Evolutionary conservation across 2,113 vertebrate species (phyloP).

Genomic region (Seriola quinqueradiata): DNA sequence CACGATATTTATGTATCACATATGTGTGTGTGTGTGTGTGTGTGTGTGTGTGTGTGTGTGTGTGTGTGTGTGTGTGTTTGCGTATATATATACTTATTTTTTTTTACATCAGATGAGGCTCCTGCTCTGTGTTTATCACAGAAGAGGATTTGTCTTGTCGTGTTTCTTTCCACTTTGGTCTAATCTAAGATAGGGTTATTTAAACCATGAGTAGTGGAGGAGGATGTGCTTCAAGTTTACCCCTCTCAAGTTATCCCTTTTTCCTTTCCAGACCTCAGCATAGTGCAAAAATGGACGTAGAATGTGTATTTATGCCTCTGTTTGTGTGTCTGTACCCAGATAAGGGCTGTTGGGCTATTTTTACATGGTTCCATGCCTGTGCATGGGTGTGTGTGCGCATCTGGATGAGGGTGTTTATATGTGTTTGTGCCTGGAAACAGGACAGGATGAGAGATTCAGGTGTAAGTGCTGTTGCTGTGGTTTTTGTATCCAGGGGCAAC

Average conservation of each 20-base stretch:
- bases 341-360: constrained; percentile 25
- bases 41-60: too few relatives aligned
- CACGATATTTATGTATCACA: too few relatives aligned
- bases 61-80: too few relatives aligned
- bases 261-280: not conserved
- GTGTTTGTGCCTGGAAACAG: constrained; percentile 27
- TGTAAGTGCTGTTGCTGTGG: constrained; percentile 26
- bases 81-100: not conserved
- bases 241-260: not conserved
- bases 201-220: not conserved
- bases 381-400: constrained; percentile 10
- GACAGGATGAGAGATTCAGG: constrained; percentile 10
- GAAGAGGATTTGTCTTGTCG: not conserved
- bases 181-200: not conserved
- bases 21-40: too few relatives aligned
- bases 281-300: not conserved
- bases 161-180: not conserved
- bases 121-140: not conserved
- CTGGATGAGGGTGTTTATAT: constrained; percentile 18
- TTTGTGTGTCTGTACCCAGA: constrained; percentile 12
- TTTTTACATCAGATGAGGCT: not conserved
- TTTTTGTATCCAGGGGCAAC: constrained; percentile 27
- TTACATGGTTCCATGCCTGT: not conserved
- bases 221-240: not conserved
- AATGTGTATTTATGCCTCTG: not conserved